Evolutionary conservation across 2,113 vertebrate genomes (phyloP).

Genomic region (Labeo rohita): DNA sequence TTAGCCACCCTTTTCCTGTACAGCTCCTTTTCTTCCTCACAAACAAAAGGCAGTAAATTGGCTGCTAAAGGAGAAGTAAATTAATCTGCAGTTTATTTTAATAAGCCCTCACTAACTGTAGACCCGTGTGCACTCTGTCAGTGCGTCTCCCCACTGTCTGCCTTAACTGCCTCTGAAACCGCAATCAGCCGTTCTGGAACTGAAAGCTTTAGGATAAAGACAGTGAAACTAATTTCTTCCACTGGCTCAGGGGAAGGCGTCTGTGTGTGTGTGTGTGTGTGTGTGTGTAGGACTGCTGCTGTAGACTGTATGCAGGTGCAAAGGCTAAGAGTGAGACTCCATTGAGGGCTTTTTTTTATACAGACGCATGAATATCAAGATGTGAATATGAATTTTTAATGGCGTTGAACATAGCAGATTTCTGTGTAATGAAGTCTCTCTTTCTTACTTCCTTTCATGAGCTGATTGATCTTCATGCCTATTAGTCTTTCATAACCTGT

Average conservation of each 20-base stretch:
- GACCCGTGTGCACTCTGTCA: constrained; percentile 17
- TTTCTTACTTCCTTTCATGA: constrained; percentile 34
- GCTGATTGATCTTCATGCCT: constrained; percentile 52
- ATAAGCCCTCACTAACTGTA: constrained; percentile 47
- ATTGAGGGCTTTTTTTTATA: constrained; percentile 51
- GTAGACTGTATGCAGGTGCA: constrained; percentile 56
- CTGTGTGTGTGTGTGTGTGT: constrained; percentile 25
- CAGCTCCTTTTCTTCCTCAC: neutral
- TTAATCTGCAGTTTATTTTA: constrained; percentile 58
- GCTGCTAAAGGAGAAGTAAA: constrained; percentile 48
- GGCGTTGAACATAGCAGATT: constrained; percentile 23
- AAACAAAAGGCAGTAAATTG: constrained; percentile 55
- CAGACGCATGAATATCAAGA: constrained; percentile 57
- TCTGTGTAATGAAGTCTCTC: constrained; percentile 50
- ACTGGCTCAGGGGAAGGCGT: constrained; percentile 44
- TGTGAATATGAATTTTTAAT: constrained; percentile 47
- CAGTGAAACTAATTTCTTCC: constrained; percentile 56
- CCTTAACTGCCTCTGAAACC: constrained; percentile 53
- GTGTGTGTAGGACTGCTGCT: constrained; percentile 16
- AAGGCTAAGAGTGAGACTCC: constrained; percentile 37
- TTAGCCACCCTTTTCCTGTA: neutral
- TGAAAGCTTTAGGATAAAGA: constrained; percentile 55
- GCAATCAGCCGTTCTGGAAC: constrained; percentile 52
- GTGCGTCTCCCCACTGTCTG: constrained; percentile 8
- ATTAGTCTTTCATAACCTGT: constrained; percentile 53